A percentile compares a stretch with the other conserved stretches of the same genome.
Conservation (phyloP, 1,140 invertebrate genomes). For the Trichomalopsis sarcophagae region DNA sequence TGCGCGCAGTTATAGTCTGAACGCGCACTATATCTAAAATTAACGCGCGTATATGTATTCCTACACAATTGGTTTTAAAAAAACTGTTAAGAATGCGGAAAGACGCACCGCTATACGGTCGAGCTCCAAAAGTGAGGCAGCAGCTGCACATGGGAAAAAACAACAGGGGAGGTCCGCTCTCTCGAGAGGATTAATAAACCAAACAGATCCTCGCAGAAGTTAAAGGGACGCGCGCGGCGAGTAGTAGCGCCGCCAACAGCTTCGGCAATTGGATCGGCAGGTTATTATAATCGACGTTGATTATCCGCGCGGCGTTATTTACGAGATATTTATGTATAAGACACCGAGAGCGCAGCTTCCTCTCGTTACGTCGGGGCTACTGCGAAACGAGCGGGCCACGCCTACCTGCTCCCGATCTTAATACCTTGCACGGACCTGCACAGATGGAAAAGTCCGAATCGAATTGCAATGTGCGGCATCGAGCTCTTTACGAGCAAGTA, state of each 20-base stretch:
- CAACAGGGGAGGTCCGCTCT: neutral
- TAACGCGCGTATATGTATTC: too few relatives aligned
- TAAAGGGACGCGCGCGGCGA: constrained; percentile 27
- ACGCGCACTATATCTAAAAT: too few relatives aligned
- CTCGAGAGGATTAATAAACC: constrained; percentile 31
- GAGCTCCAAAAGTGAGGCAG: too few relatives aligned
- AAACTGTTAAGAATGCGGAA: constrained; percentile 6
- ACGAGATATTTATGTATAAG: constrained; percentile 68
- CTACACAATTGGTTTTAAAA: neutral
- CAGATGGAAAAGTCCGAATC: neutral
- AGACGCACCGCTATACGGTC: too few relatives aligned
- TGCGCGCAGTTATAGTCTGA: too few relatives aligned
- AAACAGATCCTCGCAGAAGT: constrained; percentile 6
- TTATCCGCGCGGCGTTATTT: constrained; percentile 63
- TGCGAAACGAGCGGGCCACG: constrained; percentile 16
- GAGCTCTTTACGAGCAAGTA: neutral
- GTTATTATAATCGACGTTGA: constrained; percentile 66
- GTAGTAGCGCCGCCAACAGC: neutral
- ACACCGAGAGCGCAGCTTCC: constrained; percentile 15
- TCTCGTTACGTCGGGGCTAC: constrained; percentile 3
- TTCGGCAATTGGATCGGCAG: constrained; percentile 55
- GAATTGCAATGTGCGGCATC: neutral
- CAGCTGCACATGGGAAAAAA: neutral
- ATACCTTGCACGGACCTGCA: neutral
- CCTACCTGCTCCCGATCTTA: neutral